Percentiles rank a stretch among this genome's conserved stretches.
phyloP scores from a whole-genome alignment of 2,888 invertebrate genomes.

The Apocheima hispidaria region DNA sequence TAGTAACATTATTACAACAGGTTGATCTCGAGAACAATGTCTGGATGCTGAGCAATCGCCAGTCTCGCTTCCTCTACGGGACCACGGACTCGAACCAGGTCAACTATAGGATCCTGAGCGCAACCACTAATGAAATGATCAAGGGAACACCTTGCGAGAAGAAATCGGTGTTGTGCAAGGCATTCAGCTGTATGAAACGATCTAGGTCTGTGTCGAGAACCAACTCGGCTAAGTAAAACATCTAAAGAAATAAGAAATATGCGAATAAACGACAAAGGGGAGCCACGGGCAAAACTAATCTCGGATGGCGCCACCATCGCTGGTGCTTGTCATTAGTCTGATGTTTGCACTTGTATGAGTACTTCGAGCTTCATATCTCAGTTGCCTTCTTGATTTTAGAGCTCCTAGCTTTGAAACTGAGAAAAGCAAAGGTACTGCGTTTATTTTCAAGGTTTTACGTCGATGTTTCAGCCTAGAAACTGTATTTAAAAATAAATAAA shows the following conservation, averaged over 20 bases:
- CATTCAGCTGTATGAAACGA: constrained; percentile 44
- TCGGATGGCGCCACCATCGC: too few relatives aligned
- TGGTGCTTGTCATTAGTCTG: too few relatives aligned
- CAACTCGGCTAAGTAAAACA: background rate
- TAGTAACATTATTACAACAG: too few relatives aligned
- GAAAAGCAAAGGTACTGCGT: too few relatives aligned
- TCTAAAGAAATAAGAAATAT: too few relatives aligned
- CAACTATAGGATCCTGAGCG: constrained; percentile 87
- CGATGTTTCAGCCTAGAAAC: too few relatives aligned
- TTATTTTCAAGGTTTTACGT: too few relatives aligned
- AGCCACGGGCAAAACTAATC: background rate
- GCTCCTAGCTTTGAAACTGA: too few relatives aligned
- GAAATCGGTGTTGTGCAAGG: constrained; percentile 40
- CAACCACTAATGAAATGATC: constrained; percentile 75
- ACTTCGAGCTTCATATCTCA: too few relatives aligned
- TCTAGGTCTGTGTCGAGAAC: constrained; percentile 22
- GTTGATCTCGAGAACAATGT: constrained; percentile 86
- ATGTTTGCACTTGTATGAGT: too few relatives aligned
- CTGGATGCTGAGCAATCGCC: constrained; percentile 91
- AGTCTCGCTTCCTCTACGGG: constrained; percentile 89
- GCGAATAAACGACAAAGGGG: background rate
- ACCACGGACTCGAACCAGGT: constrained; percentile 87
- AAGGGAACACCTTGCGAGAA: constrained; percentile 82
- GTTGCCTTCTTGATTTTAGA: too few relatives aligned
- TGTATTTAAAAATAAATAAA: too few relatives aligned